A percentile compares a stretch with the other conserved stretches of the same genome.
Conservation (phyloP, 2,797 vertebrate species). For the Rhynchotus rufescens region DNA sequence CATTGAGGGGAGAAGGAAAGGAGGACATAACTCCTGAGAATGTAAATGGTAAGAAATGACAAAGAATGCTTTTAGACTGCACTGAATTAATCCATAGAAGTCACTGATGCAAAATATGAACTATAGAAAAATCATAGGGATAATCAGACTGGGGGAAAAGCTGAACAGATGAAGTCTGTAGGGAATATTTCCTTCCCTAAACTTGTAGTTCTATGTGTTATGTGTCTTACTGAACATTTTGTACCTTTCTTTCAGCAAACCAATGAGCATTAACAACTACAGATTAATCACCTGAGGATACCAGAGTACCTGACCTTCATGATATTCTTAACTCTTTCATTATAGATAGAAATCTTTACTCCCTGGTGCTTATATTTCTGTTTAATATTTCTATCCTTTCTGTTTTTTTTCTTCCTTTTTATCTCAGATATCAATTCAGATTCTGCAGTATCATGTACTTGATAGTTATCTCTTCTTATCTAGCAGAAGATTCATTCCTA, state of each 20-base stretch:
- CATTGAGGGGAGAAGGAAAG: background rate
- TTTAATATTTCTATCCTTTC: background rate
- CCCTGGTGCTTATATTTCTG: background rate
- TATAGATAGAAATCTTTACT: background rate
- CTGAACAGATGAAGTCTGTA: background rate
- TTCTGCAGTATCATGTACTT: background rate
- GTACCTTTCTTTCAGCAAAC: background rate
- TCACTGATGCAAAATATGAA: background rate
- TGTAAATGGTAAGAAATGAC: background rate
- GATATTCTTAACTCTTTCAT: background rate
- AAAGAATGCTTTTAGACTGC: background rate
- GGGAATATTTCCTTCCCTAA: background rate
- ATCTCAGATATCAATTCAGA: background rate
- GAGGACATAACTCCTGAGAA: background rate
- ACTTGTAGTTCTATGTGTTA: background rate
- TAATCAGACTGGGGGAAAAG: background rate
- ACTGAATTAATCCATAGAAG: background rate
- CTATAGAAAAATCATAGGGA: background rate
- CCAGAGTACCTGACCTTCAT: background rate
- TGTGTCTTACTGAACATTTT: background rate
- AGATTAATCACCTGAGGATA: background rate
- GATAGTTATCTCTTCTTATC: no score
- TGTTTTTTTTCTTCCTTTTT: background rate
- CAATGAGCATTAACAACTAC: background rate
- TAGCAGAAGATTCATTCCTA: background rate